Evolutionary conservation across 2,888 invertebrate genomes (phyloP), one percentile per base, ranked within the genome.

Genomic region (Rhodophaea formosa): DNA sequence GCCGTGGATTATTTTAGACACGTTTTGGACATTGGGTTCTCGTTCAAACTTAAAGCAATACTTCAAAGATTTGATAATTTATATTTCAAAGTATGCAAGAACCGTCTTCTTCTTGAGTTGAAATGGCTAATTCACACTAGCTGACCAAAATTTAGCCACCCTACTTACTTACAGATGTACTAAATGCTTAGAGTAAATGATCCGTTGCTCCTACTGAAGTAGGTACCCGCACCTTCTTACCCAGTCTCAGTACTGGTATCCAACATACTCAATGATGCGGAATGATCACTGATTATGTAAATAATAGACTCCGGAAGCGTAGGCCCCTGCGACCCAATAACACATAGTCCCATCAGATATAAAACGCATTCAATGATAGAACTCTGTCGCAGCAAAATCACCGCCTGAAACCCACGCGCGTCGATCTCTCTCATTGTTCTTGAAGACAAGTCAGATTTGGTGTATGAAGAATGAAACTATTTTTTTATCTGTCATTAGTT

Each of bases 391-490:
- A 53, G 14, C 17, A 49, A 23, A 57, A 61, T 62, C 54, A 49
- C 64, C 67, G 67, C 71, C 67, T 64, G 60, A 61, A 75, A 78
- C 85, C 86, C 84, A 86, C 86, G 82, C 84, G 72, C 70, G 70
- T 66, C 67, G 77, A 82, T 81, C 76, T 80, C 79, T 78, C 79
- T 76, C 75, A 86, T 86, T 87, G 86, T 86, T 81, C 76, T 64
- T 60, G 51, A 35, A 63, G 68, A 66, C 66, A 65, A 65, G 63
- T 62, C 59, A 54, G 54, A 60, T 59, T 53, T 57, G 42, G 43
- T 39, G 49, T 35, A 56, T 39, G 39, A 56, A 56, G 49, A 42
- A 29, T 56, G 15, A 15, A 47, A 43, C 44, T 30, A 54, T 30
- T 54, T 53, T 23, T 54, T 43, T 35, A 51, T 51, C 17, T 51